Conservation (phyloP, 2,888 invertebrate genomes). For the Andrena hattorfiana region DNA sequence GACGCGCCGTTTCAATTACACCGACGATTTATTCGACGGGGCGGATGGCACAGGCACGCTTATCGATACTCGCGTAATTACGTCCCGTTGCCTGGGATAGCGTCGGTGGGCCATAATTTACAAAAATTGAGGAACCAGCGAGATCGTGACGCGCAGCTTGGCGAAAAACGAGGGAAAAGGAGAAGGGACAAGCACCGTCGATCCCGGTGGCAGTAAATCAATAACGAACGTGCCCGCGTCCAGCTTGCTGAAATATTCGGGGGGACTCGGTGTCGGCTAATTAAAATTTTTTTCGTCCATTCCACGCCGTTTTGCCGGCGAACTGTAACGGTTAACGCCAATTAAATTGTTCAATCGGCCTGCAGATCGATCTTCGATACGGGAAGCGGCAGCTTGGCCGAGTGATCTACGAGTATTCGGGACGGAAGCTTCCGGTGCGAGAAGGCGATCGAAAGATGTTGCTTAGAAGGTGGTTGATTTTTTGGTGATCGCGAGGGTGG, state of each 20-base stretch:
- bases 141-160: slow-evolving; percentile 25
- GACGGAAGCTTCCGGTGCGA: slow-evolving; percentile 21
- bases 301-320: slow-evolving; percentile 28
- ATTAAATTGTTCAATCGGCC: slow-evolving; percentile 47
- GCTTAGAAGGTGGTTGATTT: too few relatives aligned
- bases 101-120: slow-evolving; percentile 53
- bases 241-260: slow-evolving; percentile 32
- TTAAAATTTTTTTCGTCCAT: slow-evolving; percentile 56
- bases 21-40: slow-evolving; percentile 27
- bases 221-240: slow-evolving; percentile 37
- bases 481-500: too few relatives aligned
- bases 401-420: slow-evolving; percentile 12
- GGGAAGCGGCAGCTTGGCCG: slow-evolving; percentile 30
- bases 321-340: slow-evolving; percentile 59
- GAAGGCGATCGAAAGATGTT: neutral
- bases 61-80: slow-evolving; percentile 50
- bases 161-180: neutral
- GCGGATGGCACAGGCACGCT: slow-evolving; percentile 24
- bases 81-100: slow-evolving; percentile 19
- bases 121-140: slow-evolving; percentile 54
- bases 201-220: slow-evolving; percentile 51
- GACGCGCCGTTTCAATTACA: slow-evolving; percentile 58
- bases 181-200: neutral
- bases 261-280: slow-evolving; percentile 31
- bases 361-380: slow-evolving; percentile 44